Conservation (phyloP, 2,113 vertebrate species). For the Narcine bancroftii region DNA sequence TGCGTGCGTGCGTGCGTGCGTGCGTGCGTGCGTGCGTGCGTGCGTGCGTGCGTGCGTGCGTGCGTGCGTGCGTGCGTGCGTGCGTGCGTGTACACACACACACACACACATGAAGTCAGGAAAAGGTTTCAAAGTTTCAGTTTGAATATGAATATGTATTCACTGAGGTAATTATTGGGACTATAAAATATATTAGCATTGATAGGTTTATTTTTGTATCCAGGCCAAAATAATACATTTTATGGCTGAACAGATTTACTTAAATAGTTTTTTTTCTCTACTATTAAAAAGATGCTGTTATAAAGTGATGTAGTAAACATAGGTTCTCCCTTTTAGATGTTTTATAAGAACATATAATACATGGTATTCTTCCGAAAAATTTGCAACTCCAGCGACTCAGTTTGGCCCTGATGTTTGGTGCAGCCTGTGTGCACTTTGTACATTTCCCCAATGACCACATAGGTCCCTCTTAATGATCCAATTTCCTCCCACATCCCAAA, state of each 20-base stretch:
- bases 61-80: too few relatives aligned
- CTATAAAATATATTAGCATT: background rate
- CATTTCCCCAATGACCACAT: too few relatives aligned
- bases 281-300: background rate
- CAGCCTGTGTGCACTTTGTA: too few relatives aligned
- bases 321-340: background rate
- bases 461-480: too few relatives aligned
- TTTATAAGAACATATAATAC: background rate
- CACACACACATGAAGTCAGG: background rate
- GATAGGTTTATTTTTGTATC: background rate
- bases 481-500: too few relatives aligned
- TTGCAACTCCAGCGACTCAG: too few relatives aligned
- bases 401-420: too few relatives aligned
- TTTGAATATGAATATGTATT: background rate
- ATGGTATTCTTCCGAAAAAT: background rate
- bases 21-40: too few relatives aligned
- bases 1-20: too few relatives aligned
- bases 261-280: background rate
- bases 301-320: background rate
- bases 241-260: background rate
- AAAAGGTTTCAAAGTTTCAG: background rate
- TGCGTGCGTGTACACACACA: too few relatives aligned
- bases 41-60: too few relatives aligned
- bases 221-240: background rate
- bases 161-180: background rate